Conservation (phyloP, 2,113 vertebrate species). For the Agapornis roseicollis region DNA sequence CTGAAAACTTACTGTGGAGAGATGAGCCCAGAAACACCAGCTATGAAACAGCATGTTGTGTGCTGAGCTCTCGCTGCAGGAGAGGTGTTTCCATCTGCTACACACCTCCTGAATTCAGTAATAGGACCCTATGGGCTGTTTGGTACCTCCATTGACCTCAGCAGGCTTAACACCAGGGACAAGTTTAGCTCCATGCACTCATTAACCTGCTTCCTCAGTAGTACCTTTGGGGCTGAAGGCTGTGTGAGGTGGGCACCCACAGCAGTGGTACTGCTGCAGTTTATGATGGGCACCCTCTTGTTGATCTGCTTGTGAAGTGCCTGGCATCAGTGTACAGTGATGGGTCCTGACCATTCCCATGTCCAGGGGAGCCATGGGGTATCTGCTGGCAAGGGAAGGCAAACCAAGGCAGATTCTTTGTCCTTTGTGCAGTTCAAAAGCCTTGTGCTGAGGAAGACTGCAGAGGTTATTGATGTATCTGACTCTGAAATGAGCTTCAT, state of each 20-base stretch:
- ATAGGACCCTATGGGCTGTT: neutral
- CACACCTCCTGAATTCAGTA: neutral
- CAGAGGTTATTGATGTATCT: conserved; percentile 79
- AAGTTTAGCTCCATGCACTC: neutral
- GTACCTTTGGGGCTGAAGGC: neutral
- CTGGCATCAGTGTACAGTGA: neutral
- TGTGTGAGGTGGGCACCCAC: neutral
- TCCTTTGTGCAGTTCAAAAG: neutral
- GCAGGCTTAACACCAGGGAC: neutral
- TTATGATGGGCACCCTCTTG: neutral
- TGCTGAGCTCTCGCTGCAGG: neutral
- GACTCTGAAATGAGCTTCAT: conserved; percentile 81
- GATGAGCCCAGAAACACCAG: neutral
- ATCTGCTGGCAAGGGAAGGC: neutral
- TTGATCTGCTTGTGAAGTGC: neutral
- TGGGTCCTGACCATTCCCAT: fast-evolving
- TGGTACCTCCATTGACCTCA: neutral
- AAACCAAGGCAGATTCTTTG: neutral
- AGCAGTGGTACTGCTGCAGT: neutral
- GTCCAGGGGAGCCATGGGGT: fast-evolving
- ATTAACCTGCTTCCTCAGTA: neutral
- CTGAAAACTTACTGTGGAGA: neutral
- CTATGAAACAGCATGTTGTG: neutral
- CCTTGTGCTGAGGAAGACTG: neutral
- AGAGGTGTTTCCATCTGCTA: neutral